These are phyloP conservation scores for Athalia rosae DNA, from an alignment of 2,888 invertebrate genomes.

Conservation along the genomic window DNA sequence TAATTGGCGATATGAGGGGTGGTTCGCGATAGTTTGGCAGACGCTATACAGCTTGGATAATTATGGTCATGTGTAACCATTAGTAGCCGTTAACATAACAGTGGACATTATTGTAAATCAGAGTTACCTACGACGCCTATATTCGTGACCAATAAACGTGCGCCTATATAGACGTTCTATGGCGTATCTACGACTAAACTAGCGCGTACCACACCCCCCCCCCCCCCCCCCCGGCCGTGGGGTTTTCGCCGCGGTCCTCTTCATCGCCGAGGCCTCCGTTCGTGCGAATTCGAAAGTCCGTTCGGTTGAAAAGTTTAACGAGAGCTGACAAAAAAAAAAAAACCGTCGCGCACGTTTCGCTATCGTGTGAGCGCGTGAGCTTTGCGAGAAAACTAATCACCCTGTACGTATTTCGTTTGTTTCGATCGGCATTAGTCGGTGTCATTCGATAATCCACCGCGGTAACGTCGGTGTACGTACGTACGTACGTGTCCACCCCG, in stretches of 20 bases:
- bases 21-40: conserved; percentile 28
- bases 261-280: not conserved
- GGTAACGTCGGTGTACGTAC: not conserved
- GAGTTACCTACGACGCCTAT: conserved; percentile 61
- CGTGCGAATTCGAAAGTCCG: conserved; percentile 10
- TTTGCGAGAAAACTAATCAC: not conserved
- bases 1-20: conserved; percentile 15
- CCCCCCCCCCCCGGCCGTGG: too few species aligned
- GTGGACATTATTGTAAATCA: conserved; percentile 68
- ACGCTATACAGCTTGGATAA: conserved; percentile 52
- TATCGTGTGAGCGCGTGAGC: not conserved
- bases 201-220: not conserved
- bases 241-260: not conserved
- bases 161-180: not conserved
- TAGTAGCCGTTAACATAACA: conserved; percentile 65
- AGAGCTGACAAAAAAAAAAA: too few species aligned
- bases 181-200: not conserved
- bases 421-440: conserved; percentile 24
- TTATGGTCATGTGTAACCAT: conserved; percentile 66
- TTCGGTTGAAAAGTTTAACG: not conserved
- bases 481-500: not conserved
- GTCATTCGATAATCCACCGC: conserved; percentile 31
- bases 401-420: not conserved
- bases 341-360: not conserved
- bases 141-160: conserved; percentile 24